phyloP scores from a whole-genome alignment of 2,888 invertebrate species.

The Cephonodes hylas region DNA sequence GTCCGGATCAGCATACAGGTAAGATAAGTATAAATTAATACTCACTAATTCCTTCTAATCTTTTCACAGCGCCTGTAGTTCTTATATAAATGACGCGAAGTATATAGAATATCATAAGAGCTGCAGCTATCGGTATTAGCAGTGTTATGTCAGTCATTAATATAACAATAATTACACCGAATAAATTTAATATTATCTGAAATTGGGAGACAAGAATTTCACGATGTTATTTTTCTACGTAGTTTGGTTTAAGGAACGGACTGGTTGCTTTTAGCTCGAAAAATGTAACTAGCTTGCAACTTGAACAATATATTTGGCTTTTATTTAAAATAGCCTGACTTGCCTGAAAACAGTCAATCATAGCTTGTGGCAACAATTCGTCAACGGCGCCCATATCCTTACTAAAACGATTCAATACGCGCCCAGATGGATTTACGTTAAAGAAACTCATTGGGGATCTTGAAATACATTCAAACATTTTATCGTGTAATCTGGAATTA shows the following conservation, averaged over 20 bases:
- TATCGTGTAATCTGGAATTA: conserved; percentile 80
- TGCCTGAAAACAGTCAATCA: conserved; percentile 86
- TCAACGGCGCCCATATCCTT: conserved; percentile 93
- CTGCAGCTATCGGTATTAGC: conserved; percentile 75
- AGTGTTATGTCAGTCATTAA: conserved; percentile 80
- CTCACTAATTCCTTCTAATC: conserved; percentile 85
- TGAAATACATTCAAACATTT: conserved; percentile 83
- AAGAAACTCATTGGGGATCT: conserved; percentile 85
- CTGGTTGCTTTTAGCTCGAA: too few relatives aligned
- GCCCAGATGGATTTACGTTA: conserved; percentile 90
- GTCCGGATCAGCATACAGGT: too few relatives aligned
- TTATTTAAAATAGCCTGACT: not conserved
- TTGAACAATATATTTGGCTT: not conserved
- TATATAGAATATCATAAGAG: conserved; percentile 82
- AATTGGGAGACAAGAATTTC: conserved; percentile 24
- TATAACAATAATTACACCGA: conserved; percentile 89
- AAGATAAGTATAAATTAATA: not conserved
- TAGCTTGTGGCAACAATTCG: conserved; percentile 87
- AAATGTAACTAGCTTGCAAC: too few relatives aligned
- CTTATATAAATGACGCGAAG: conserved; percentile 84
- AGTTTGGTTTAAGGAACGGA: too few relatives aligned
- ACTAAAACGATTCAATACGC: conserved; percentile 89
- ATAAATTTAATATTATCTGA: conserved; percentile 87
- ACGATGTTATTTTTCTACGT: too few relatives aligned
- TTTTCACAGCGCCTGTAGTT: conserved; percentile 86